Percentiles rank a stretch among this genome's conserved stretches.
These are phyloP conservation scores for Conus canariensis DNA, from an alignment of 2,888 invertebrate genomes.

Conservation along the genomic window DNA sequence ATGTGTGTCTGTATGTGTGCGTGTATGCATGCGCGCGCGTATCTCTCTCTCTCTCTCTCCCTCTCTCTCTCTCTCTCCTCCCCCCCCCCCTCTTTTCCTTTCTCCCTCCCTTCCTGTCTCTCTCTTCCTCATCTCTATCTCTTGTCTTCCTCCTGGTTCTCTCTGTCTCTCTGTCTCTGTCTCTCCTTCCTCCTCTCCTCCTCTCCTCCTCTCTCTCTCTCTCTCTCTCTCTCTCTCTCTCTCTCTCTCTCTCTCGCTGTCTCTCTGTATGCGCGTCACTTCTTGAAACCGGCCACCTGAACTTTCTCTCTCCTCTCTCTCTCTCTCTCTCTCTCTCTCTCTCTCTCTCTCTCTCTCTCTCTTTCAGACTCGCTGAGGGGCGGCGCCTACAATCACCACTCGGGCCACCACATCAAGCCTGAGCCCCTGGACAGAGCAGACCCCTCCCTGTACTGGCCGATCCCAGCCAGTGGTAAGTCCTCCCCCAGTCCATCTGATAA, in stretches of 20 bases:
- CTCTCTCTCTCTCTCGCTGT: neutral
- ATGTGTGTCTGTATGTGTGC: neutral
- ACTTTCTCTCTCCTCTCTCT: neutral
- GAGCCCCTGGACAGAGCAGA: slow-evolving; percentile 3
- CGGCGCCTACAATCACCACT: neutral
- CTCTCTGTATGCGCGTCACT: neutral
- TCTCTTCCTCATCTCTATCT: neutral
- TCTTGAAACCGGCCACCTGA: neutral
- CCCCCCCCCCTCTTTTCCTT: neutral
- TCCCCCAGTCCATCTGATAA: too few species aligned
- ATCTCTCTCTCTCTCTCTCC: neutral
- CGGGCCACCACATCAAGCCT: slow-evolving; percentile 1
- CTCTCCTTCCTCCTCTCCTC: neutral
- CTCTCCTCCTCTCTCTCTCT: neutral
- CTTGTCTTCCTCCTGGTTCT: neutral
- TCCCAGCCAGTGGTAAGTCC: neutral
- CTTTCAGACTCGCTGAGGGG: slow-evolving; percentile 4
- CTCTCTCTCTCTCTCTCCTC: neutral
- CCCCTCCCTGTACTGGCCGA: neutral
- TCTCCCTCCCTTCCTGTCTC: neutral
- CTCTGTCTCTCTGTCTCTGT: neutral
- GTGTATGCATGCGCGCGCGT: neutral
- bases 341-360: too few species aligned
- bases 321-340: neutral
- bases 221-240: neutral